Base-by-base conservation (phyloP, 2,797 vertebrate species). In the Typhlichthys eigenmanni region DNA sequence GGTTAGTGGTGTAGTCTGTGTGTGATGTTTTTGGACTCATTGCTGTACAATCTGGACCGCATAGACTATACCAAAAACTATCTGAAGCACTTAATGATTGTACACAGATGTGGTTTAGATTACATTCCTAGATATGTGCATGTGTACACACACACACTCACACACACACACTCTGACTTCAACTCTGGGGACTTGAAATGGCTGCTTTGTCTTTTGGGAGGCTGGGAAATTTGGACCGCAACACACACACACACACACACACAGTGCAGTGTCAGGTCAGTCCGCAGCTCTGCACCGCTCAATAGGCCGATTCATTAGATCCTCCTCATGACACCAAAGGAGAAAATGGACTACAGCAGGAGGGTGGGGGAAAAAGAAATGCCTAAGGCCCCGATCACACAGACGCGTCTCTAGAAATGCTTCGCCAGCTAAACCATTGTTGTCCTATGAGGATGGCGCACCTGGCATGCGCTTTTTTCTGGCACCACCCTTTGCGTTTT, bases 231-330 rank as follows among this genome's bases (percentile, higher is more conserved):
- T 76, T 64, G 68, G 62, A 60, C 17, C 2, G 10, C 74, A 62
- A 63, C 62, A 60, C 69, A 69, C 76, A 17, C 32, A 13, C 58
- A 45, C 43, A 47, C 53, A 32, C 54, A 52, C 56, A 55, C 47
- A 52, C 49, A 63, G 60, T 64, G 72, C 79, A 71, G 68, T 64
- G 79, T 85, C 71, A 75, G 71, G 74, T 65, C 71, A 64, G 76
- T 68, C 73, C 66, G 56, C 72, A 72, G 76, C 66, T 74, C 72
- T 72, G 62, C 69, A 62, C 14, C 3, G 64, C 79, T 88, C 84
- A 87, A 85, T 86, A 55, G 79, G 72, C 76, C 74, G 80, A 83
- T 90, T 89, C 85, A 86, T 87, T 78, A 63, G 66, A 66, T 71
- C 62, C 72, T 82, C 76, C 76, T 85, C 84, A 75, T 85, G 83